Base-by-base conservation (phyloP, 1,140 invertebrate genomes). In the Drosophila persimilis region DNA sequence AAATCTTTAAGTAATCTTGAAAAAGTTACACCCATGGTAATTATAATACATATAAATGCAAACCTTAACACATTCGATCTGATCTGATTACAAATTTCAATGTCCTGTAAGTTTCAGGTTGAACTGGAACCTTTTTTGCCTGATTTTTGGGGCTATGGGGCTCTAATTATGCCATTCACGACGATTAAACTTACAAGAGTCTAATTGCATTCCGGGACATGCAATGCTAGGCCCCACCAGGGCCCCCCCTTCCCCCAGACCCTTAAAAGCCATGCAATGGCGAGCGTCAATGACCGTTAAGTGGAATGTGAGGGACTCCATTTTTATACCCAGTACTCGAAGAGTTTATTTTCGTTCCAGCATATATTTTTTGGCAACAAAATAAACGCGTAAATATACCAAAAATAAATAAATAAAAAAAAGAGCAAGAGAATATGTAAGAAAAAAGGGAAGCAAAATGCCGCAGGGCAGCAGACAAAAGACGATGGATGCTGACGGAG, bases 231-330 rank as follows among this genome's bases (percentile, higher is more conserved):
- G 43, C 54, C 53, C 52, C 43, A 61, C 39, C 58, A 46, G 31
- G 9, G 2, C 31, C 3, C 9, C 2, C 9, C 31, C 31, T 1
- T 9, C 31, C 31, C 31, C 11, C 35, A 9, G 3, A 13, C 11
- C 3, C 4, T 11, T 11, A 26, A 41, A 62, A 29, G 54, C 45
- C 72, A 71, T 84, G 75, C 58, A 84, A 71, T 41, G 22, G 29
- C 59, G 22, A 77, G 59, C 62, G 80, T 85, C 80, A 85, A 85
- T 86, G 80, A 86, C 80, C 81, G 77, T 60, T 86, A 86, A 77
- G 64, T 86, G 77, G 80, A 80, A 63, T 83, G 43, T 51, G 51
- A 47, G 44, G 46, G 56, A 48, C 46, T 61, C 22, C 26, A 39
- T 9, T 17, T 7, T 13, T 35, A 26, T 26, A 5, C 4, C 24